Conservation (phyloP, 2,797 vertebrate species). For the Etheostoma nigrum region DNA sequence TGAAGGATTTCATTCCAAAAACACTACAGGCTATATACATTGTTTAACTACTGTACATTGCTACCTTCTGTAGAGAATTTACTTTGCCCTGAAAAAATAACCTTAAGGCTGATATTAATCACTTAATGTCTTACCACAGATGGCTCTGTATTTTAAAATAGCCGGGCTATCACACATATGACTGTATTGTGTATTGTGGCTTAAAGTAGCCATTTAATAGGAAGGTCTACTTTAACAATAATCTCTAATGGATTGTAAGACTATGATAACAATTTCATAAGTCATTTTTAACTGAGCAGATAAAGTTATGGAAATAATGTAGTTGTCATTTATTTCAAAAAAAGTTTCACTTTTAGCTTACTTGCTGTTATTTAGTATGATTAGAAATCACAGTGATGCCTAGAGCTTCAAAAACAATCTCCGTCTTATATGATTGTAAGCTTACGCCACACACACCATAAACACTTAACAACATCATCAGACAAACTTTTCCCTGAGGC, state of each 20-base stretch:
- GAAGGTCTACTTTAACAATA: conserved; percentile 16
- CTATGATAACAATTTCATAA: conserved; percentile 19
- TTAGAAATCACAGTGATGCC: conserved; percentile 82
- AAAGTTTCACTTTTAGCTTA: conserved; percentile 74
- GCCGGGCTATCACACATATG: too few species aligned
- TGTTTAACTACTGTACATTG: conserved; percentile 38
- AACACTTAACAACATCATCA: conserved; percentile 72
- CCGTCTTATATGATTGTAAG: conserved; percentile 81
- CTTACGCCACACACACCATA: conserved; percentile 75
- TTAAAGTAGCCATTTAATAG: conserved; percentile 17
- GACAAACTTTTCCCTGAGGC: conserved; percentile 83
- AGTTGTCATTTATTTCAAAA: conserved; percentile 37
- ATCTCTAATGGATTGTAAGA: conserved; percentile 32
- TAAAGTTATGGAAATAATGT: conserved; percentile 52
- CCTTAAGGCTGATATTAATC: conserved; percentile 39
- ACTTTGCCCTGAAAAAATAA: conserved; percentile 44
- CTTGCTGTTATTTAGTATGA: conserved; percentile 76
- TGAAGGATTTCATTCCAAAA: conserved; percentile 46
- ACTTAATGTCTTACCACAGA: conserved; percentile 22
- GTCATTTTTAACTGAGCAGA: conserved; percentile 32
- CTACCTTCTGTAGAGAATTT: conserved; percentile 49
- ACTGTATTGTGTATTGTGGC: too few species aligned
- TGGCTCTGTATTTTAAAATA: conserved; percentile 13
- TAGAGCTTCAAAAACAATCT: conserved; percentile 79
- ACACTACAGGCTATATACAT: conserved; percentile 18